These are phyloP conservation scores for Caretta caretta DNA, from an alignment of 2,113 vertebrate genomes.

Conservation along the genomic window DNA sequence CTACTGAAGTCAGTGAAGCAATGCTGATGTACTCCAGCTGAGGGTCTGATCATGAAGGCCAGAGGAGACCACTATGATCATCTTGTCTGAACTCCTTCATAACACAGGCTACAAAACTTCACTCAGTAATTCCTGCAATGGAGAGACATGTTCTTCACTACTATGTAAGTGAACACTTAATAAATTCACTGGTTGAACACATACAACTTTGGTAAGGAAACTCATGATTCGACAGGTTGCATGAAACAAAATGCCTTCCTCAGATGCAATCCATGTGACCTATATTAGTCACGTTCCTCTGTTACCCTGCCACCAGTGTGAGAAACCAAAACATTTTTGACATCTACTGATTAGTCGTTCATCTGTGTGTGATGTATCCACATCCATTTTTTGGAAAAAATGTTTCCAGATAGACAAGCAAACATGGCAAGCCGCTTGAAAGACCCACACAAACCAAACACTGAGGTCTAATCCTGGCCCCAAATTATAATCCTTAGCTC, in stretches of 20 bases:
- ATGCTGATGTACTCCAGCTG: not conserved
- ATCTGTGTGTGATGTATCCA: not conserved
- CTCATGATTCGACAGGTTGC: not conserved
- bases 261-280: not conserved
- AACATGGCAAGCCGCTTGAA: not conserved
- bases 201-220: not conserved
- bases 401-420: not conserved
- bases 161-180: not conserved
- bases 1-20: not conserved
- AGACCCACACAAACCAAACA: not conserved
- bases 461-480: not conserved
- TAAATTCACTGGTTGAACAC: not conserved
- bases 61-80: not conserved
- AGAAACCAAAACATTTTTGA: not conserved
- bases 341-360: not conserved
- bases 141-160: not conserved
- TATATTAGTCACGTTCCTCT: not conserved
- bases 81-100: not conserved
- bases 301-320: not conserved
- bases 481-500: not conserved
- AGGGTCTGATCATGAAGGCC: not conserved
- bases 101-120: not conserved
- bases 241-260: rapidly evolving
- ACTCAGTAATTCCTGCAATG: not conserved
- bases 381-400: not conserved